A percentile compares a stretch with the other conserved stretches of the same genome.
Evolutionary conservation across 2,888 invertebrate genomes (phyloP).

Genomic region (Phengaris arion): DNA sequence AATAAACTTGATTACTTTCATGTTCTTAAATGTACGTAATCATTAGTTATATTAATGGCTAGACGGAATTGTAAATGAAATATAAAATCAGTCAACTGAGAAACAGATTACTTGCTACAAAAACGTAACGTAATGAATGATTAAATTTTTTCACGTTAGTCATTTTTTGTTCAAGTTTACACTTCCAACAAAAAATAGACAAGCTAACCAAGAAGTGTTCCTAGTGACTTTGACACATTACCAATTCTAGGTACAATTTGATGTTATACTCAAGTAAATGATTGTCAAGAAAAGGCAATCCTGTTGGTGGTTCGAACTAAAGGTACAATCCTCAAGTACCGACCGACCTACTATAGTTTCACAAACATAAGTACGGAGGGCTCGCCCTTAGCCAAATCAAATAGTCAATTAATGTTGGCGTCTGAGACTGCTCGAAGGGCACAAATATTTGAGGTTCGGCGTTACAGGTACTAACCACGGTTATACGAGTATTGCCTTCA

Average conservation of each 20-base stretch:
- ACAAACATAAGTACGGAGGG: slow-evolving; percentile 23
- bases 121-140: not conserved
- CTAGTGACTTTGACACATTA: too few species aligned
- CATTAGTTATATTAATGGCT: not conserved
- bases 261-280: too few species aligned
- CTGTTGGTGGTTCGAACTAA: not conserved
- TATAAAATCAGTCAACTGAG: not conserved
- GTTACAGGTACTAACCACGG: not conserved
- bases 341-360: not conserved
- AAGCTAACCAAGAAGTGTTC: too few species aligned
- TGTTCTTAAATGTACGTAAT: too few species aligned
- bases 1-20: too few species aligned
- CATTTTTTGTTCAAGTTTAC: not conserved
- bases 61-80: not conserved
- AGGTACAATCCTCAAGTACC: slow-evolving; percentile 5
- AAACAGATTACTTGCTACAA: slow-evolving; percentile 11
- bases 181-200: not conserved
- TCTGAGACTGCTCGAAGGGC: slow-evolving; percentile 37
- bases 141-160: not conserved
- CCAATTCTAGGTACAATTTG: too few species aligned
- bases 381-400: slow-evolving; percentile 33
- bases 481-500: too few species aligned
- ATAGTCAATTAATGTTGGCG: slow-evolving; percentile 51
- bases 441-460: slow-evolving; percentile 51
- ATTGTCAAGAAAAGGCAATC: too few species aligned